A percentile compares a stretch with the other conserved stretches of the same genome.
phyloP scores from a whole-genome alignment of 2,113 vertebrate species.

The Callocephalon fimbriatum region DNA sequence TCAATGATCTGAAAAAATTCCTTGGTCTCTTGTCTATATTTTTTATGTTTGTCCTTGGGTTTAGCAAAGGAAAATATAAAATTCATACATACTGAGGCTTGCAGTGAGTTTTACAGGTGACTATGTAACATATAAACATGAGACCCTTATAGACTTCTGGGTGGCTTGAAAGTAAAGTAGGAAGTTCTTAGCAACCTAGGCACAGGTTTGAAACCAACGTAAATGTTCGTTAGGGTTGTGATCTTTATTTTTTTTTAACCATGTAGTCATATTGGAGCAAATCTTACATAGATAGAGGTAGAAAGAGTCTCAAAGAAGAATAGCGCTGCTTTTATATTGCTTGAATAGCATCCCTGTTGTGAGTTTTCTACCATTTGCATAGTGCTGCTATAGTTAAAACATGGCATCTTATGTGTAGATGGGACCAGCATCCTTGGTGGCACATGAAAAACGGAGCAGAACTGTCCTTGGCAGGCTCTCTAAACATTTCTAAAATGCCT shows the following conservation, averaged over 20 bases:
- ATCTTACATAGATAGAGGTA: neutral
- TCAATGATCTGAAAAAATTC: neutral
- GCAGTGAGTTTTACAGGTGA: neutral
- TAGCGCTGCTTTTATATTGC: neutral
- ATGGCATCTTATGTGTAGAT: fast-evolving
- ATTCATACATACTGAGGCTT: neutral
- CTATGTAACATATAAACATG: neutral
- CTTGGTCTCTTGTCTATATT: neutral
- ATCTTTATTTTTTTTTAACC: neutral
- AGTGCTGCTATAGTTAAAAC: neutral
- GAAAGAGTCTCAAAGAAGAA: neutral
- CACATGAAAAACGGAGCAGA: neutral
- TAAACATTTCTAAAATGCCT: conserved; percentile 72
- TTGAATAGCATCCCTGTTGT: neutral
- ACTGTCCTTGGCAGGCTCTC: conserved; percentile 35
- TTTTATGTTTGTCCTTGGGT: neutral
- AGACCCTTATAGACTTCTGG: neutral
- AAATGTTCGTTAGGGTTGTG: neutral
- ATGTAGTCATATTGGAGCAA: neutral
- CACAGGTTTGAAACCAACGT: neutral
- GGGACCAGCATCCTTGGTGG: conserved; percentile 2
- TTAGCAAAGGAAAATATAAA: neutral
- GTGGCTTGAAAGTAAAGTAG: neutral
- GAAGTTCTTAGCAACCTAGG: neutral
- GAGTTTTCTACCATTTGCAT: neutral